Evolutionary conservation across 2,888 invertebrate genomes (phyloP).

Genomic region (Falcaria lacertinaria): DNA sequence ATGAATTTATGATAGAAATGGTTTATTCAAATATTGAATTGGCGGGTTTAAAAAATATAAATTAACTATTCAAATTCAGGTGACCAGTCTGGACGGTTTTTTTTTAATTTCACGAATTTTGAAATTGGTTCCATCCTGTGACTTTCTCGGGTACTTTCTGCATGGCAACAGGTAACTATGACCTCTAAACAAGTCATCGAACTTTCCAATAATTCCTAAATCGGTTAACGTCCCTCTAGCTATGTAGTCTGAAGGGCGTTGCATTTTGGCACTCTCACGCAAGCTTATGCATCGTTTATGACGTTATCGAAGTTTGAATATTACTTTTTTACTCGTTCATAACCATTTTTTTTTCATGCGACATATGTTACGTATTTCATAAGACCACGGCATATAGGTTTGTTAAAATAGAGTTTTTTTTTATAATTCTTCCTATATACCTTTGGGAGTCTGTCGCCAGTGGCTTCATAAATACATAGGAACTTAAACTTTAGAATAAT

Average conservation of each 20-base stretch:
- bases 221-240: constrained; percentile 62
- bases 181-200: constrained; percentile 72
- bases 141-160: constrained; percentile 10
- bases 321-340: too few relatives aligned
- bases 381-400: too few relatives aligned
- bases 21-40: constrained; percentile 10
- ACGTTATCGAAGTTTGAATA: not conserved
- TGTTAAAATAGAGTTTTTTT: too few relatives aligned
- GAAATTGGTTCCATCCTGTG: constrained; percentile 44
- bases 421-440: too few relatives aligned
- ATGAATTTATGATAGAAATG: too few relatives aligned
- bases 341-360: too few relatives aligned
- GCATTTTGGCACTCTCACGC: constrained; percentile 1
- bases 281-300: not conserved
- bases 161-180: constrained; percentile 36
- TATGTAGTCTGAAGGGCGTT: constrained; percentile 28
- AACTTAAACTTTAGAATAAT: too few relatives aligned
- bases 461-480: too few relatives aligned
- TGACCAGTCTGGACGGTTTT: constrained; percentile 3
- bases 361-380: too few relatives aligned
- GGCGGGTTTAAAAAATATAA: constrained; percentile 14
- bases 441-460: too few relatives aligned
- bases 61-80: constrained; percentile 16
- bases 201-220: constrained; percentile 67
- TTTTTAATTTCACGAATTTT: constrained; percentile 28